phyloP scores from a whole-genome alignment of 2,797 vertebrate species.

The Eleutherodactylus coqui region DNA sequence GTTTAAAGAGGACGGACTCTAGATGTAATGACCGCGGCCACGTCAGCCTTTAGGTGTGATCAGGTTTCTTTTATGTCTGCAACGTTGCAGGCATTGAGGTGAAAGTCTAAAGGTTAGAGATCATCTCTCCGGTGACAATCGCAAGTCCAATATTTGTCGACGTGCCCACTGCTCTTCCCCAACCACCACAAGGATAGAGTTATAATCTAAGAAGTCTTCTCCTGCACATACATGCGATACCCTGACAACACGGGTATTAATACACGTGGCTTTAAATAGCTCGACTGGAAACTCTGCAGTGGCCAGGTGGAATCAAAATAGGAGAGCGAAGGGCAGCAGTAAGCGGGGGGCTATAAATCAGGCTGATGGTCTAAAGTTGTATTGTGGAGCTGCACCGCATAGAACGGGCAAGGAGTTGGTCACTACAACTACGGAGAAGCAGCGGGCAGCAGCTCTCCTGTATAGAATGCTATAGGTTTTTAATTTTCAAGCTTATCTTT shows the following conservation, averaged over 20 bases:
- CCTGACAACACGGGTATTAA: conserved; percentile 41
- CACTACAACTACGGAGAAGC: neutral
- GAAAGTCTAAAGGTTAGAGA: neutral
- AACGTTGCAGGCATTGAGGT: neutral
- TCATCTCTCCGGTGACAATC: neutral
- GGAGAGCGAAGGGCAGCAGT: neutral
- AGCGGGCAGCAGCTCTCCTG: too few relatives aligned
- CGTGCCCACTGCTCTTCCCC: too few relatives aligned
- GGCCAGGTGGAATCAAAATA: conserved; percentile 37
- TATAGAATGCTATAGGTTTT: too few relatives aligned
- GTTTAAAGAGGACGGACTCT: neutral
- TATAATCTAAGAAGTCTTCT: neutral
- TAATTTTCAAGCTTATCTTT: too few relatives aligned
- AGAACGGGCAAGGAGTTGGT: neutral
- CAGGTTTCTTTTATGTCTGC: neutral
- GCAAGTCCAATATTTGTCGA: neutral
- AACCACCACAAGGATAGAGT: neutral
- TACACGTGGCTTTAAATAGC: conserved; percentile 54
- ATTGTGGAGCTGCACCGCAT: neutral
- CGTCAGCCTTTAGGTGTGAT: neutral
- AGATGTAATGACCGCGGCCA: neutral
- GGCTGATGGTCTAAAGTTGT: neutral
- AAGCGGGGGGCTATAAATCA: neutral
- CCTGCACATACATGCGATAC: neutral
- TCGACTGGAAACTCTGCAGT: conserved; percentile 27